Conservation (phyloP, 2,888 invertebrate genomes). For the Mongoloraphidia duomilia region DNA sequence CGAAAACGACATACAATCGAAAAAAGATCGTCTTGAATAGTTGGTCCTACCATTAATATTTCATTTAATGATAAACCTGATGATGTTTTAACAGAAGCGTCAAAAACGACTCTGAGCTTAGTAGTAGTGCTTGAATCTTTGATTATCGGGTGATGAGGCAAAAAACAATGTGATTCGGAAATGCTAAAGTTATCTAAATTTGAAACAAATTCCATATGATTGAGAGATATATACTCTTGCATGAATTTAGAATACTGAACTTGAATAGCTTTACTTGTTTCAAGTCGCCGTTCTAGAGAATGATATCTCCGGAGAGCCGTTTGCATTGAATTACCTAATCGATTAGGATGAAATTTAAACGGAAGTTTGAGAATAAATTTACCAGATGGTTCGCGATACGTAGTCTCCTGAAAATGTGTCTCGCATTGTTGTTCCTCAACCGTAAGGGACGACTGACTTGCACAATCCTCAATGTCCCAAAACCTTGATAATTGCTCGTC, state of each 20-base stretch:
- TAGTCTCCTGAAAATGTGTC: constrained; percentile 6
- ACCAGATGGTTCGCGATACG: constrained; percentile 1
- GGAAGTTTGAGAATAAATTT: constrained; percentile 8
- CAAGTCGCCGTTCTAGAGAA: constrained; percentile 8
- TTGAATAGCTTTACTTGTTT: constrained; percentile 4
- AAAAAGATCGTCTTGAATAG: constrained; percentile 14
- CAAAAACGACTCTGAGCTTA: constrained; percentile 5
- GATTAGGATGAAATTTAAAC: neutral
- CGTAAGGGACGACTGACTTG: neutral
- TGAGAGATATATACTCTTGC: constrained; percentile 7
- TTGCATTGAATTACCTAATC: constrained; percentile 8
- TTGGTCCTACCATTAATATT: constrained; percentile 15
- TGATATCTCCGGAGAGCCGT: constrained; percentile 8
- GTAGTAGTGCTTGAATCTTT: constrained; percentile 1
- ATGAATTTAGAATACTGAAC: constrained; percentile 9
- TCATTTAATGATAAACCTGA: constrained; percentile 15
- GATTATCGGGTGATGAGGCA: constrained; percentile 3
- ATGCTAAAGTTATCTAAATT: neutral
- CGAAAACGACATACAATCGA: constrained; percentile 8
- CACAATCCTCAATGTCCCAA: constrained; percentile 5
- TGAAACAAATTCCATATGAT: constrained; percentile 8
- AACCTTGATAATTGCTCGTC: neutral
- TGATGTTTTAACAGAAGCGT: constrained; percentile 2
- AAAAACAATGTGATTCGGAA: neutral
- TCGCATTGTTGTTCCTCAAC: constrained; percentile 8